Conservation (phyloP, 2,113 vertebrate genomes). For the Heterotilapia buettikoferi region DNA sequence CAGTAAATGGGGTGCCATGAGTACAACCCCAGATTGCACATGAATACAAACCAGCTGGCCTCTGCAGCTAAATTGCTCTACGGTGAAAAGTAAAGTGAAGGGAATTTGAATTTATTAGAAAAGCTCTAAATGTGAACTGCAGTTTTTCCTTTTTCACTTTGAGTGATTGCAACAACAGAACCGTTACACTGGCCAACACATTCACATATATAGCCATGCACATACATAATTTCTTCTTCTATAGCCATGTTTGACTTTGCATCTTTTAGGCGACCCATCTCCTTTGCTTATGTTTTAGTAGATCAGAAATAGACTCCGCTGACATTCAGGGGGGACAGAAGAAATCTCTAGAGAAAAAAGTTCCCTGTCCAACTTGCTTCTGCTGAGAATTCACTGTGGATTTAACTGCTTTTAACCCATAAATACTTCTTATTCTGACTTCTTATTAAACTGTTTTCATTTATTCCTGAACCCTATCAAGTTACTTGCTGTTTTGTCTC, state of each 20-base stretch:
- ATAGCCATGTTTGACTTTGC: conserved; percentile 11
- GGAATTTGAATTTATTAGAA: conserved; percentile 36
- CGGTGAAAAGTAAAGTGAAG: background rate
- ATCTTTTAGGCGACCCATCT: background rate
- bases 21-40: conserved; percentile 4
- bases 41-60: conserved; percentile 56
- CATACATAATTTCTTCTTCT: conserved; percentile 21
- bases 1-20: conserved; percentile 28
- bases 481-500: background rate
- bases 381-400: background rate
- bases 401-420: background rate
- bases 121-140: background rate
- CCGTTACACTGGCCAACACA: background rate
- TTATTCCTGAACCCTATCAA: background rate
- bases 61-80: conserved; percentile 1
- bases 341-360: conserved; percentile 7
- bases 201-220: conserved; percentile 13
- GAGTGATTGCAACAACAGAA: conserved; percentile 1
- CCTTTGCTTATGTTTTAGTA: background rate
- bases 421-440: background rate
- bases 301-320: conserved; percentile 26
- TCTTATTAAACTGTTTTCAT: background rate
- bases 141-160: background rate
- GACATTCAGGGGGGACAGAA: background rate
- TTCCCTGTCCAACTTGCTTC: background rate